Percentiles rank a stretch among this genome's conserved stretches.
Conservation (phyloP, 2,888 invertebrate species). For the Torymus tubicola region DNA sequence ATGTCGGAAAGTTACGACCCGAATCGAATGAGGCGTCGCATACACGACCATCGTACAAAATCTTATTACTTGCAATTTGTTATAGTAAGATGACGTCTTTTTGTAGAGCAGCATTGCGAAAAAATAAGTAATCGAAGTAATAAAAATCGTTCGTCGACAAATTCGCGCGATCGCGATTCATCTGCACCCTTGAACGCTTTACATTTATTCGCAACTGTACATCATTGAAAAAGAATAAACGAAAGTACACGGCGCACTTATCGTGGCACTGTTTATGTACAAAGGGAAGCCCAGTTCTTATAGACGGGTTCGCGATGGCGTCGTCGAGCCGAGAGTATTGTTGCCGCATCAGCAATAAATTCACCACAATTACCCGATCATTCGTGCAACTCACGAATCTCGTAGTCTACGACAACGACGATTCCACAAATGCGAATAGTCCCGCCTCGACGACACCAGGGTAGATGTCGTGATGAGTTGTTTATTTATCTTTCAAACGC, state of each 20-base stretch:
- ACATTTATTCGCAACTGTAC: slow-evolving; percentile 21
- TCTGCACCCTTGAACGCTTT: background rate
- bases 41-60: no score
- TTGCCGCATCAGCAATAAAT: background rate
- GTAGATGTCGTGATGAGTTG: slow-evolving; percentile 39
- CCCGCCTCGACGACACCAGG: slow-evolving; percentile 12
- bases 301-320: slow-evolving; percentile 1
- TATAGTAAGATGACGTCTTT: no score
- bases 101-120: no score
- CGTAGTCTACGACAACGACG: no score
- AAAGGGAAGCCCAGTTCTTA: slow-evolving; percentile 29
- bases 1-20: no score
- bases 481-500: background rate
- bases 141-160: slow-evolving; percentile 13
- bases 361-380: no score
- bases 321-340: slow-evolving; percentile 8
- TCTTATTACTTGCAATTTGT: no score
- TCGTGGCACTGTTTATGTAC: slow-evolving; percentile 33
- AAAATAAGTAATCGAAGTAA: no score
- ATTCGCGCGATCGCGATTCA: background rate
- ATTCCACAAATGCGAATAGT: background rate
- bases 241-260: slow-evolving; percentile 9
- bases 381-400: no score
- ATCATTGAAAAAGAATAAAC: slow-evolving; percentile 2
- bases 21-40: no score